These are phyloP conservation scores for Salvelinus fontinalis DNA, from an alignment of 2,113 vertebrate species.

Conservation along the genomic window DNA sequence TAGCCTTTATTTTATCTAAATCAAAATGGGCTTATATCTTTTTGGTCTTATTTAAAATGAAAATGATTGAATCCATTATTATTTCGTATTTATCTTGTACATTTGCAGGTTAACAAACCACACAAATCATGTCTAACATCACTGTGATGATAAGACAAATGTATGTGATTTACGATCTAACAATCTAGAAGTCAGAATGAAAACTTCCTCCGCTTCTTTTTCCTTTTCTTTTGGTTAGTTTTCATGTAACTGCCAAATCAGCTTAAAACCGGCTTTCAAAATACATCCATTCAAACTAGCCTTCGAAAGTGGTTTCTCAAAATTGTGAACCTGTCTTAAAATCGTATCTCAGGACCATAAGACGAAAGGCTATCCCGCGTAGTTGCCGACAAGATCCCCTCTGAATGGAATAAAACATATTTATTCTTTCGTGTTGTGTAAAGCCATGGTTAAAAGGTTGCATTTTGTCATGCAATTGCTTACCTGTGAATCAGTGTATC, in stretches of 20 bases:
- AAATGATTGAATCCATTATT: slow-evolving; percentile 50
- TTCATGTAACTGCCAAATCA: slow-evolving; percentile 69
- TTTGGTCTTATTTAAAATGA: slow-evolving; percentile 20
- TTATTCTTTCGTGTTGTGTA: slow-evolving; percentile 79
- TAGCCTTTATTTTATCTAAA: slow-evolving; percentile 1
- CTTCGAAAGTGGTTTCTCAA: slow-evolving; percentile 71
- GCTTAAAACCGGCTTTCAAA: slow-evolving; percentile 58
- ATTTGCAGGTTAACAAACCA: slow-evolving; percentile 72
- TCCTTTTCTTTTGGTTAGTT: slow-evolving; percentile 65
- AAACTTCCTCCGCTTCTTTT: slow-evolving; percentile 72
- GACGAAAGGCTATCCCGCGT: slow-evolving; percentile 55
- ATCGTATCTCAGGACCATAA: slow-evolving; percentile 45
- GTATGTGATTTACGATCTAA: slow-evolving; percentile 90
- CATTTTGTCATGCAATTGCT: slow-evolving; percentile 93
- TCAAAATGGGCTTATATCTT: slow-evolving; percentile 28
- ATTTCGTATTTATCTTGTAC: slow-evolving; percentile 8
- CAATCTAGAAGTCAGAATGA: slow-evolving; percentile 76
- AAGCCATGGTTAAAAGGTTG: slow-evolving; percentile 87
- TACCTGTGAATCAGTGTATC: slow-evolving; percentile 99
- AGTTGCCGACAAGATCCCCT: slow-evolving; percentile 65
- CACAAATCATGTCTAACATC: slow-evolving; percentile 82
- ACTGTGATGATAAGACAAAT: slow-evolving; percentile 82
- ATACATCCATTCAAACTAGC: slow-evolving; percentile 68
- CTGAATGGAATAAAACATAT: slow-evolving; percentile 85
- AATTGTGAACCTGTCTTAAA: slow-evolving; percentile 54